These are phyloP conservation scores for Venusia cambrica DNA, from an alignment of 2,888 invertebrate species.

Conservation along the genomic window DNA sequence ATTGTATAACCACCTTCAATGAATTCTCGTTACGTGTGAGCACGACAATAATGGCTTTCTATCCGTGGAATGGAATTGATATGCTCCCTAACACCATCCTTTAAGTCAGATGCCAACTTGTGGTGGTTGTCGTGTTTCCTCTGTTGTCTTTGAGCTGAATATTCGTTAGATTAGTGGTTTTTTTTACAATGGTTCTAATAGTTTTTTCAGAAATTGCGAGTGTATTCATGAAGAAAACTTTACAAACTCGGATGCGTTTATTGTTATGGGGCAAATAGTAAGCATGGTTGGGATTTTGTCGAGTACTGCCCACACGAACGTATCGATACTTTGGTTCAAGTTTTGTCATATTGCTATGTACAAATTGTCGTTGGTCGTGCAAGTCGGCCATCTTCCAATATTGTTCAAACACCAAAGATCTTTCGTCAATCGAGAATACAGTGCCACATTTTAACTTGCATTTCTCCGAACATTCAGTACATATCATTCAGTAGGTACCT, in stretches of 20 bases:
- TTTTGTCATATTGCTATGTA: too few species aligned
- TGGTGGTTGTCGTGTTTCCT: conserved; percentile 2
- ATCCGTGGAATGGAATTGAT: conserved; percentile 24
- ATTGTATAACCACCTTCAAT: conserved; percentile 8
- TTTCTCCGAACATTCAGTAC: conserved; percentile 12
- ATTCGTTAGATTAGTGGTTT: conserved; percentile 1
- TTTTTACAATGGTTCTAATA: conserved; percentile 3
- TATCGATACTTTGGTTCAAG: conserved; percentile 14
- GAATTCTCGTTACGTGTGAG: conserved; percentile 3
- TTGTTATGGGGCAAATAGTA: conserved; percentile 11
- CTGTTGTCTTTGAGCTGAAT: neutral
- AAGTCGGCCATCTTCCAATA: conserved; percentile 9
- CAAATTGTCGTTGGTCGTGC: too few species aligned
- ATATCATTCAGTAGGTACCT: too few species aligned
- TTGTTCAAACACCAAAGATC: conserved; percentile 7
- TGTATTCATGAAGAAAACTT: conserved; percentile 17
- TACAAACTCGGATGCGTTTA: conserved; percentile 13
- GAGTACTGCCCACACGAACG: conserved; percentile 11
- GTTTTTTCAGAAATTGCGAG: conserved; percentile 13
- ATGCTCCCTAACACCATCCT: conserved; percentile 6
- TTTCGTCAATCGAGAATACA: conserved; percentile 3
- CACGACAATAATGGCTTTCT: conserved; percentile 17
- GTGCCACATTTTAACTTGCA: conserved; percentile 12
- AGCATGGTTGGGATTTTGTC: conserved; percentile 15
- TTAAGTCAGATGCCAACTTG: neutral